These are phyloP conservation scores for Palaemon carinicauda DNA, from an alignment of 1,140 invertebrate genomes.

Conservation along the genomic window DNA sequence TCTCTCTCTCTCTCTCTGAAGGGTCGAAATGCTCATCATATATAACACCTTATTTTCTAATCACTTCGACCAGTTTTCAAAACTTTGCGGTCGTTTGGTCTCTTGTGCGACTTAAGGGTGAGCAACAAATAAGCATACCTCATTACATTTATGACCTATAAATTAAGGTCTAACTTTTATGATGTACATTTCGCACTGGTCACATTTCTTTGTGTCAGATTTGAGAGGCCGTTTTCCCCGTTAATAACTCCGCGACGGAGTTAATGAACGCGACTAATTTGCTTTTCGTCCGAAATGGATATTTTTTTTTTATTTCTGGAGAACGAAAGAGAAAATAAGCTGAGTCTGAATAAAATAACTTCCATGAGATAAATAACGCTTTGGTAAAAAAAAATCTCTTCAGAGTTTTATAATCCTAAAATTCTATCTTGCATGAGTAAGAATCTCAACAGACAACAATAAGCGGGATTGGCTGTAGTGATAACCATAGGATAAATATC, in stretches of 20 bases:
- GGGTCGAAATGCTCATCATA: background rate
- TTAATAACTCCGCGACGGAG: background rate
- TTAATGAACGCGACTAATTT: no score
- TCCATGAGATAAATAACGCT: no score
- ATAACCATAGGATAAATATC: slow-evolving; percentile 46
- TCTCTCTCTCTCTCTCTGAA: background rate
- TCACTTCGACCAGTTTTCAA: background rate
- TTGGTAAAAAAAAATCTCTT: no score
- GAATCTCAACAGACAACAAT: background rate
- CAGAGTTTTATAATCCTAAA: background rate
- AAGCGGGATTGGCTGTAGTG: slow-evolving; percentile 18
- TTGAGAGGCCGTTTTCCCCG: background rate
- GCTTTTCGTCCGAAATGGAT: no score
- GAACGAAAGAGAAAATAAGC: no score
- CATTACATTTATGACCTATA: background rate
- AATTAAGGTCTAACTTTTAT: background rate
- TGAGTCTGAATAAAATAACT: no score
- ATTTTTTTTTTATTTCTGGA: no score
- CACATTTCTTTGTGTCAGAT: background rate
- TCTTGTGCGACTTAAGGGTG: no score
- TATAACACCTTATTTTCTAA: background rate
- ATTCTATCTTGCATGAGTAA: background rate
- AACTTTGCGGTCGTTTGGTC: background rate
- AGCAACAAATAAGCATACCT: background rate
- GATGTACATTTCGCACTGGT: background rate